Percentiles rank a stretch among this genome's conserved stretches.
Conservation (phyloP, 2,113 vertebrate genomes). For the Gasterosteus nipponicus region DNA sequence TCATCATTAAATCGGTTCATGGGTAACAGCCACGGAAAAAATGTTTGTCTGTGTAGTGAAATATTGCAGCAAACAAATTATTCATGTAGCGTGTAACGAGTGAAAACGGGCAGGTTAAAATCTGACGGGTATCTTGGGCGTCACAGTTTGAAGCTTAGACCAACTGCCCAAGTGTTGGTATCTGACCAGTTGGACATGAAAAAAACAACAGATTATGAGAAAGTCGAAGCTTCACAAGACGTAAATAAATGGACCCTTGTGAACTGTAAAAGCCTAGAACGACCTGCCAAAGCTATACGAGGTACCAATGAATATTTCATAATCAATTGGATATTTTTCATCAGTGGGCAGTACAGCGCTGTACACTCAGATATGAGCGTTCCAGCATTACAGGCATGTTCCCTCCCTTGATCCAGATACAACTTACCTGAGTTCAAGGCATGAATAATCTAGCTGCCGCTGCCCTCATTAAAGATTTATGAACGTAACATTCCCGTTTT, state of each 20-base stretch:
- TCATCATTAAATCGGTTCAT: neutral
- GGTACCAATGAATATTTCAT: neutral
- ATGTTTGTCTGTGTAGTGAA: neutral
- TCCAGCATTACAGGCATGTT: neutral
- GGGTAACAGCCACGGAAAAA: neutral
- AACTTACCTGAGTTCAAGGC: slow-evolving; percentile 25
- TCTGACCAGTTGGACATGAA: neutral
- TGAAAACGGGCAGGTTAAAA: neutral
- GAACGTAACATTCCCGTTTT: slow-evolving; percentile 20
- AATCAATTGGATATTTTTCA: neutral
- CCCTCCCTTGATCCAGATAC: slow-evolving; percentile 8
- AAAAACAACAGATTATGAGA: neutral
- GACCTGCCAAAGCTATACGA: neutral
- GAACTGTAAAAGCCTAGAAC: neutral
- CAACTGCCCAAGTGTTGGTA: neutral
- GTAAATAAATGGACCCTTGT: neutral
- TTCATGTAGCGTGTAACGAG: neutral
- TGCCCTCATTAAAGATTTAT: slow-evolving; percentile 22
- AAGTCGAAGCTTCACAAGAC: neutral
- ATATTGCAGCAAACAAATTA: neutral
- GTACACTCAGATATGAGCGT: neutral
- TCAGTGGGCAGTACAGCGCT: no score
- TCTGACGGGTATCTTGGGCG: neutral
- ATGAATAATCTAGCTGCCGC: slow-evolving; percentile 29
- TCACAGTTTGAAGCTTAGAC: neutral